Evolutionary conservation across 92 coral and sea anemone genomes (phyloP), one percentile per base, ranked within the genome.

Genomic region (Montipora capitata): DNA sequence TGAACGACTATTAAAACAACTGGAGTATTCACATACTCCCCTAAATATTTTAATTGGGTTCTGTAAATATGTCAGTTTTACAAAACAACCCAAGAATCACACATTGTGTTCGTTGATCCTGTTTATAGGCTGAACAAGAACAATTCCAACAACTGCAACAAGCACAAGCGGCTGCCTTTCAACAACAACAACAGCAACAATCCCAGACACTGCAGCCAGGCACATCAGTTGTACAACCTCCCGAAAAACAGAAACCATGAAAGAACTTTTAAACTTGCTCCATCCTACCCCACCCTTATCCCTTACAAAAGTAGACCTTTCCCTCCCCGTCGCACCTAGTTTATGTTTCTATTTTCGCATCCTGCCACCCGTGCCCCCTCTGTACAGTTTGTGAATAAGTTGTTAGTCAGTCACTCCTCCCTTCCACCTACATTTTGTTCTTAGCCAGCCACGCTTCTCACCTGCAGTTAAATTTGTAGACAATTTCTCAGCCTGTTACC

Each of bases 111-210:
- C 35, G 35, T 16, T 10, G 68, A 40, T 40, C 40, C 40, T 59
- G 14, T 11, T 84, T 83, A 10, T 44, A 97, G 99, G 98, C 87
- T 10, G 99, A 97, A 78, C 99, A 97, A 74, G 96, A 97, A 83
- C 96, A 97, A 77, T 75, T 88, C 8, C 98, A 94, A 54, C 99
- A 97, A 83, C 43, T 79, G 39, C 54, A 88, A 81, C 77, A 75
- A 85, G 69, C 89, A 20, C 86, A 91, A 82, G 76, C 88, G 17
- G 52, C 78, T 10, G 75, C 90, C 12, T 56, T 68, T 51, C 85
- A 80, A 79, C 84, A 68, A 13, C 90, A 57, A 38, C 82, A 39
- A 27, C 35, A 27, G 38, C 77, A 66, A 86, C 70, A 86, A 45
- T 65, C 44, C 27, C 88, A 67, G 67, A 62, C 49, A 51, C 71